A percentile compares a stretch with the other conserved stretches of the same genome.
Evolutionary conservation across 2,797 vertebrate species (phyloP).

Genomic region (Pipistrellus pygmaeus): DNA sequence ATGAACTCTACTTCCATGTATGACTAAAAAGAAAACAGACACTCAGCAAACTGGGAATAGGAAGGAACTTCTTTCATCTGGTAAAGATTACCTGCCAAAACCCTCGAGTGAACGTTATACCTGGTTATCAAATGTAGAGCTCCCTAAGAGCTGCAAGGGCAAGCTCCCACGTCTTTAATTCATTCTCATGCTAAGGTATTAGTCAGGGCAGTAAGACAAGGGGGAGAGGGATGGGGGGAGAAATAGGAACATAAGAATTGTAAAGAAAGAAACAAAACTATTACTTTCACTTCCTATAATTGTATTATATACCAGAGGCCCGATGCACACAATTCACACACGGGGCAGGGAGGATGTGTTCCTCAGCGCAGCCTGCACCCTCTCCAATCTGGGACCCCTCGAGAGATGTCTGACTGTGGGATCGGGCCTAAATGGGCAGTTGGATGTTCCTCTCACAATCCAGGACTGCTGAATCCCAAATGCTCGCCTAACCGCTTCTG

Average conservation of each 20-base stretch:
- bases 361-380: no score
- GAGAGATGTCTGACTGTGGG: no score
- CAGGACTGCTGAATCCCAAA: no score
- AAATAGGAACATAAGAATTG: background rate
- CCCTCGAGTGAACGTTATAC: background rate
- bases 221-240: accelerated
- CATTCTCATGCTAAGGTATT: background rate
- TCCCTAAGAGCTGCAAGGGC: background rate
- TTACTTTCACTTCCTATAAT: background rate
- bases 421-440: no score
- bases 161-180: background rate
- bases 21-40: slow-evolving; percentile 45
- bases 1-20: slow-evolving; percentile 51
- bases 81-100: slow-evolving; percentile 17
- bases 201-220: background rate
- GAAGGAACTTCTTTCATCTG: slow-evolving; percentile 23
- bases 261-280: slow-evolving; percentile 44
- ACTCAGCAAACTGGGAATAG: slow-evolving; percentile 25
- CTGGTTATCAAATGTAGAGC: background rate
- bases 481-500: no score
- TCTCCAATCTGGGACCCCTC: no score
- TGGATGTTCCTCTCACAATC: no score
- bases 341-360: no score
- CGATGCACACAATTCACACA: no score
- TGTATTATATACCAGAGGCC: background rate